Evolutionary conservation across 2,797 vertebrate genomes (phyloP).

Genomic region (Gobionotothen gibberifrons): DNA sequence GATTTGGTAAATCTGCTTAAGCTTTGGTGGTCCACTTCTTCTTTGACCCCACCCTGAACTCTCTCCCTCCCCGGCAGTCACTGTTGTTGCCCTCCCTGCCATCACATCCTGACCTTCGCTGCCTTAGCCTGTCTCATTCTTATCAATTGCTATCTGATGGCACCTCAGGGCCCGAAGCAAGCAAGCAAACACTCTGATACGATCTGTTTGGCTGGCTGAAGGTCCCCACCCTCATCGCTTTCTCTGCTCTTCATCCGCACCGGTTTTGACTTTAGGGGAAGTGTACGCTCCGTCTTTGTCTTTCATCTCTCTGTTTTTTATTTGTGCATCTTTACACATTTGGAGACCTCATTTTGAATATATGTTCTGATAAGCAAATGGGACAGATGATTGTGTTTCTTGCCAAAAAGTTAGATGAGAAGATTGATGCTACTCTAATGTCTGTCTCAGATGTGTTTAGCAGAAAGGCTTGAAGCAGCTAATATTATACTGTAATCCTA

Average conservation of each 20-base stretch:
- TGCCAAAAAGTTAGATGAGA: background rate
- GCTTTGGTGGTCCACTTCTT: slow-evolving; percentile 29
- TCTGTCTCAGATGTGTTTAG: background rate
- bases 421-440: background rate
- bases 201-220: slow-evolving; percentile 55
- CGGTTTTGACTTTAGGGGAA: slow-evolving; percentile 22
- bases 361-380: background rate
- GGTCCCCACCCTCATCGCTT: background rate
- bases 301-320: slow-evolving; percentile 6
- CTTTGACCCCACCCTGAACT: slow-evolving; percentile 39
- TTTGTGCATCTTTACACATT: background rate
- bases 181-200: slow-evolving; percentile 58
- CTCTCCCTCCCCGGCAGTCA: slow-evolving; percentile 20
- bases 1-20: slow-evolving; percentile 19
- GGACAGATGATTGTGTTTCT: background rate
- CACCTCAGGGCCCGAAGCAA: slow-evolving; percentile 42
- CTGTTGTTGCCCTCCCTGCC: slow-evolving; percentile 48
- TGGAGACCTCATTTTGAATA: slow-evolving; percentile 7
- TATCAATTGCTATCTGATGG: slow-evolving; percentile 69
- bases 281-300: background rate
- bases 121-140: slow-evolving; percentile 61
- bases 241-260: slow-evolving; percentile 30
- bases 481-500: background rate
- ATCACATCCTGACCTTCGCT: slow-evolving; percentile 64
- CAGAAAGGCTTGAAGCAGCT: background rate